phyloP scores from a whole-genome alignment of 2,797 vertebrate genomes.

The Gymnoscopelus microlampas region DNA sequence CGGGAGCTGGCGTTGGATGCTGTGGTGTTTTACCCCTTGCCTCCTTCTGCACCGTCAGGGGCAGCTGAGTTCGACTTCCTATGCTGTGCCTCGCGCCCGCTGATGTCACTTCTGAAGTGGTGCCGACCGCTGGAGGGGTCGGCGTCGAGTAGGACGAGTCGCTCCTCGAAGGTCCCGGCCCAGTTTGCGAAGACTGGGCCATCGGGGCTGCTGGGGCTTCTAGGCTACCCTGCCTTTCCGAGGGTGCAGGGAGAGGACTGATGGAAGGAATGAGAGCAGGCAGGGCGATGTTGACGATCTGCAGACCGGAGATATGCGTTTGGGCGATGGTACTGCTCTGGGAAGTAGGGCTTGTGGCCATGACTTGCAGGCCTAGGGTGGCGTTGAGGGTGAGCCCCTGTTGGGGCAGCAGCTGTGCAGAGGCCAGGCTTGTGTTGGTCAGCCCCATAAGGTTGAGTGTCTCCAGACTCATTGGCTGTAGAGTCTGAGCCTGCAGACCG shows the following conservation, averaged over 20 bases:
- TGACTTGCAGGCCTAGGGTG: constrained; percentile 90
- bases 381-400: constrained; percentile 91
- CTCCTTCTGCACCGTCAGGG: constrained; percentile 45
- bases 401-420: constrained; percentile 83
- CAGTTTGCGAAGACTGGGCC: constrained; percentile 37
- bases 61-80: constrained; percentile 36
- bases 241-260: constrained; percentile 73
- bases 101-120: constrained; percentile 36
- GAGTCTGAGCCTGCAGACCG: constrained; percentile 81
- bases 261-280: constrained; percentile 91
- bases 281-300: constrained; percentile 94
- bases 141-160: constrained; percentile 37
- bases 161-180: constrained; percentile 21
- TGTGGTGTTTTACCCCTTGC: constrained; percentile 45
- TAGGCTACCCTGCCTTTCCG: constrained; percentile 64
- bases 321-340: constrained; percentile 83
- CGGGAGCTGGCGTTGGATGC: constrained; percentile 33
- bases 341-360: constrained; percentile 82
- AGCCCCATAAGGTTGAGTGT: constrained; percentile 90
- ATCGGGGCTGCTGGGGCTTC: constrained; percentile 46
- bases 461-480: constrained; percentile 89
- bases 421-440: constrained; percentile 78
- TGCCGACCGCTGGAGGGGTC: constrained; percentile 30
- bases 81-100: constrained; percentile 39
- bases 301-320: constrained; percentile 87